Evolutionary conservation across 1,140 invertebrate species (phyloP), one percentile per base, ranked within the genome.

Genomic region (Ptiloglossa arizonensis): DNA sequence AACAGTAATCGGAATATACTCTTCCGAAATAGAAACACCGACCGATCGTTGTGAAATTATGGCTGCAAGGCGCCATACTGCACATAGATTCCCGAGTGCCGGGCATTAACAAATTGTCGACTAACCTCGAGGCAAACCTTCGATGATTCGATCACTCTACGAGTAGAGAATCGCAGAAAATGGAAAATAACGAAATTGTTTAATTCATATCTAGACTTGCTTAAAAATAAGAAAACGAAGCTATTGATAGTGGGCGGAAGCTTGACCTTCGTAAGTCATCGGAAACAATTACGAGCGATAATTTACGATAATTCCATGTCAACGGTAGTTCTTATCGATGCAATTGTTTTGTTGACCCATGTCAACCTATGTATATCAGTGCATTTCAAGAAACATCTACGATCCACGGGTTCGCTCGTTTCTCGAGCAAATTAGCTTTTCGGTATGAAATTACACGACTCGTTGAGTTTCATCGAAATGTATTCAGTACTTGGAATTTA

Each of bases 151-250:
- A 13, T 56, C 22, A 22, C 50, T 24, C n/a, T 29, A 4, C 1
- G 3, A 52, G 17, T 19, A 32, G 19, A 17, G 32, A 38, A 22
- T 9, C 8, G 6, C 8, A 9, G 2, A 22, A 11, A 66, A 9
- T 74, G 71, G 48, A 66, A 74, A 67, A 57, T 56, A 29, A 44
- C 38, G 50, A 38, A 17, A 52, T 57, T 17, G 52, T 44, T 9
- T 44, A 19, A 46, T 73, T 64, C 32, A n/a, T 60, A 46, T 62
- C 32, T 35, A 13, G 9, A 4, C 5, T 19, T 11, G 50, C 46
- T 44, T 57, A 9, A 32, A 66, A 67, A 56, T 52, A 73, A 35
- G 3, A 32, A 44, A 62, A 74, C 67, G 67, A 56, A 22, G 5
- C 56, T 46, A 63, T 6, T 54, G 32, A n/a, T 32, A 27, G 13